These are phyloP conservation scores for Heliconius ismenius DNA, from an alignment of 2,888 invertebrate genomes.

Conservation along the genomic window DNA sequence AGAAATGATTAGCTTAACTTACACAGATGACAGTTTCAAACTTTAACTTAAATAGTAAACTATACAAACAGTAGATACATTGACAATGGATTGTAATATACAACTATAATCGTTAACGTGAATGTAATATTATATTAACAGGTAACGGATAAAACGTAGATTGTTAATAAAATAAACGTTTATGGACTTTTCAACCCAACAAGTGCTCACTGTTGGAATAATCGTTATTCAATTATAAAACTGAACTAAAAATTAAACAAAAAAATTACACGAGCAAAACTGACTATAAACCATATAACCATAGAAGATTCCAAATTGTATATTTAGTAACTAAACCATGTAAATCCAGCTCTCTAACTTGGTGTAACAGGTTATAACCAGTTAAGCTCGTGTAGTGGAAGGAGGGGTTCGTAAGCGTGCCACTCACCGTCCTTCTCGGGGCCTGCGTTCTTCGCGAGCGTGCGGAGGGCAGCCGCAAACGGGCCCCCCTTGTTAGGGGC, in stretches of 20 bases:
- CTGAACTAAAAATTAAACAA: constrained; percentile 29
- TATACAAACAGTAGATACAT: constrained; percentile 15
- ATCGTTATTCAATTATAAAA: constrained; percentile 16
- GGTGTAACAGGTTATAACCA: not conserved
- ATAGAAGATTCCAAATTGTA: not conserved
- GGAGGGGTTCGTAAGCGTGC: constrained; percentile 42
- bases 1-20: constrained; percentile 33
- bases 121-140: not conserved
- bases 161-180: constrained; percentile 3
- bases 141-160: not conserved
- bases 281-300: not conserved
- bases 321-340: not conserved
- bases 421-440: constrained; percentile 86
- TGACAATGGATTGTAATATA: not conserved
- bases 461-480: constrained; percentile 94
- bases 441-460: constrained; percentile 95
- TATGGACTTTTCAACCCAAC: constrained; percentile 50
- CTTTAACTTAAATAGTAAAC: constrained; percentile 13
- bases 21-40: constrained; percentile 1
- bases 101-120: not conserved
- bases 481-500: constrained; percentile 84
- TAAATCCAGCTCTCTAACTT: not conserved
- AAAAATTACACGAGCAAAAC: constrained; percentile 33
- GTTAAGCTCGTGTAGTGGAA: constrained; percentile 33
- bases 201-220: constrained; percentile 45